phyloP scores from a whole-genome alignment of 2,113 vertebrate genomes.

The Psephotus haematonotus region DNA sequence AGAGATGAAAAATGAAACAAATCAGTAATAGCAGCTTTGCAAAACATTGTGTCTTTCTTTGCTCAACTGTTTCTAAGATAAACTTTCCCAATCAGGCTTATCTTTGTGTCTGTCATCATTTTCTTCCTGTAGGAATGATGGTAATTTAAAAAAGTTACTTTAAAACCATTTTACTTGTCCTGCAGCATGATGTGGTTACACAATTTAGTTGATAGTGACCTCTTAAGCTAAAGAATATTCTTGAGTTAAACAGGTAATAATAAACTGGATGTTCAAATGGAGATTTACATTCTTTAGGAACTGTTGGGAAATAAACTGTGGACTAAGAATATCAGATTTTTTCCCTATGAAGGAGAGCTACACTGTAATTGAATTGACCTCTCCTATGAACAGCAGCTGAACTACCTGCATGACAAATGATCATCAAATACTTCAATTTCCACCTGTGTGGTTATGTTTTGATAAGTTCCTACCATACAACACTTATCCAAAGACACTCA shows the following conservation, averaged over 20 bases:
- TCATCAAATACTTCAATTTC: background rate
- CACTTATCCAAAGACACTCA: slow-evolving; percentile 34
- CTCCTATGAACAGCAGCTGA: background rate
- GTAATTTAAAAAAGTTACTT: background rate
- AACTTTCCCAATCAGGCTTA: background rate
- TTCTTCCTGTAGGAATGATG: background rate
- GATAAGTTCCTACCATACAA: slow-evolving; percentile 19
- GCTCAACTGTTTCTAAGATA: background rate
- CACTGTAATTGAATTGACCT: background rate
- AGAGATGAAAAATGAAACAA: background rate
- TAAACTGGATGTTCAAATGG: background rate
- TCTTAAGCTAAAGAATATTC: background rate
- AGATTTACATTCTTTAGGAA: background rate
- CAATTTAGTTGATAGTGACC: background rate
- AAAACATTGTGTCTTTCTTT: background rate
- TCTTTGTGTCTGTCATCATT: background rate
- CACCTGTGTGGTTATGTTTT: background rate
- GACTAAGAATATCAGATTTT: background rate
- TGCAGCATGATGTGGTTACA: background rate
- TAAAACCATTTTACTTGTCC: background rate
- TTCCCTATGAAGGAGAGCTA: background rate
- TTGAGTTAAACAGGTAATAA: background rate
- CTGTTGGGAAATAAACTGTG: background rate
- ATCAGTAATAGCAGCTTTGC: background rate
- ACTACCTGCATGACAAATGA: background rate